Percentiles rank a stretch among this genome's conserved stretches.
These are phyloP conservation scores for Drosophila fungiperda DNA, from an alignment of 2,888 invertebrate genomes.

Conservation along the genomic window DNA sequence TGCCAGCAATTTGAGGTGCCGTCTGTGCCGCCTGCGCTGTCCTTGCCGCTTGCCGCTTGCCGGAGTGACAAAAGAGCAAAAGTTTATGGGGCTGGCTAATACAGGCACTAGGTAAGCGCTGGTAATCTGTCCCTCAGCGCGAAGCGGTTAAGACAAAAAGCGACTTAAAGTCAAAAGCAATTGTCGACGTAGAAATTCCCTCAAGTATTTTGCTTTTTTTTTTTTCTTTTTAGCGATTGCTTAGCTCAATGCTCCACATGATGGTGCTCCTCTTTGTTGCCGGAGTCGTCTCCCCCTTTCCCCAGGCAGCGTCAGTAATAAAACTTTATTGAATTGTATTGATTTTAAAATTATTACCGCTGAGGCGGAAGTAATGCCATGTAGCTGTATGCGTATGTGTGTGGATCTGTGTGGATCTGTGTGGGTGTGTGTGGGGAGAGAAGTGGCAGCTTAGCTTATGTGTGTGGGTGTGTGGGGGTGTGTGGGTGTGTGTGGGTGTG, in stretches of 20 bases:
- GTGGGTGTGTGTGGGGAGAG: constrained; percentile 2
- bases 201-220: constrained; percentile 22
- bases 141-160: constrained; percentile 51
- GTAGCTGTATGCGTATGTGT: constrained; percentile 39
- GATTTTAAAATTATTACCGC: constrained; percentile 84
- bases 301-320: constrained; percentile 78
- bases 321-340: constrained; percentile 85
- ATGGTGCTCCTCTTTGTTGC: neutral
- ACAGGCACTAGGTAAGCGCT: constrained; percentile 37
- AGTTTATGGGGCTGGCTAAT: constrained; percentile 61
- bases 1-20: constrained; percentile 69
- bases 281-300: constrained; percentile 27
- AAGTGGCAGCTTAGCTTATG: constrained; percentile 13
- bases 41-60: neutral
- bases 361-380: constrained; percentile 82
- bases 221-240: constrained; percentile 12
- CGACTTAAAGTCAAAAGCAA: constrained; percentile 50
- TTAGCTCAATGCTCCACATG: constrained; percentile 7
- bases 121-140: constrained; percentile 48
- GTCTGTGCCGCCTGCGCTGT: constrained; percentile 20
- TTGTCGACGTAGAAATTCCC: constrained; percentile 32
- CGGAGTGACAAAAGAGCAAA: constrained; percentile 48
- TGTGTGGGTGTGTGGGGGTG: neutral
- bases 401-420: neutral
- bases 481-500: constrained; percentile 8